phyloP scores from a whole-genome alignment of 2,888 invertebrate species.

The Tigriopus californicus region DNA sequence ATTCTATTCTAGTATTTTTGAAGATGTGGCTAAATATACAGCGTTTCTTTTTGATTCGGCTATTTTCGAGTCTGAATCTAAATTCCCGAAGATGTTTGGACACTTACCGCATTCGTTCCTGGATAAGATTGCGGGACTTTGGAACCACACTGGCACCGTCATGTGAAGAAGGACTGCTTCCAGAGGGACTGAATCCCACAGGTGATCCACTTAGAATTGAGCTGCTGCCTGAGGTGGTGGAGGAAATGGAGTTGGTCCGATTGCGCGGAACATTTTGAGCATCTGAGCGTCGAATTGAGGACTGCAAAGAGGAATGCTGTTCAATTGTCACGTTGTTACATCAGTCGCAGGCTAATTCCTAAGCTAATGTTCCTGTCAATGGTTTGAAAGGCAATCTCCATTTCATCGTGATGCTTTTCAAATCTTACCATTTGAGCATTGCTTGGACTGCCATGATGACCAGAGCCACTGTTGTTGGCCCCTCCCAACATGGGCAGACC shows the following conservation, averaged over 20 bases:
- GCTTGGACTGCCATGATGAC: too few relatives aligned
- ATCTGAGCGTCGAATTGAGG: constrained; percentile 9
- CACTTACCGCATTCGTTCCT: constrained; percentile 4
- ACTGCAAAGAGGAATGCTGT: background rate
- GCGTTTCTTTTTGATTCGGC: too few relatives aligned
- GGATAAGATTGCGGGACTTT: background rate
- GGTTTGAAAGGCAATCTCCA: too few relatives aligned
- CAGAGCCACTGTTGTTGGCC: background rate
- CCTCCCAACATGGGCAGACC: background rate
- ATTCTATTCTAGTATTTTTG: too few relatives aligned
- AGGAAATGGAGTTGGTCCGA: constrained; percentile 12
- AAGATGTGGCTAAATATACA: too few relatives aligned
- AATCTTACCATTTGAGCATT: too few relatives aligned
- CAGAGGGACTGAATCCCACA: background rate
- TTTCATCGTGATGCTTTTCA: too few relatives aligned
- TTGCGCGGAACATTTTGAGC: constrained; percentile 14
- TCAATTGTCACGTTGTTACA: too few relatives aligned
- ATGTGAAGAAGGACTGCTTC: background rate
- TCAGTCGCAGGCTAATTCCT: too few relatives aligned
- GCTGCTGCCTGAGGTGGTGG: constrained; percentile 6
- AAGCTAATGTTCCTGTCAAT: too few relatives aligned
- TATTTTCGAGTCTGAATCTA: too few relatives aligned
- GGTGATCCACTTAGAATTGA: too few relatives aligned
- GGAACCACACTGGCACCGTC: background rate
- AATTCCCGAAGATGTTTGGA: background rate